Base-by-base conservation (phyloP, 2,888 invertebrate species). In the Lamellibrachia columna region DNA sequence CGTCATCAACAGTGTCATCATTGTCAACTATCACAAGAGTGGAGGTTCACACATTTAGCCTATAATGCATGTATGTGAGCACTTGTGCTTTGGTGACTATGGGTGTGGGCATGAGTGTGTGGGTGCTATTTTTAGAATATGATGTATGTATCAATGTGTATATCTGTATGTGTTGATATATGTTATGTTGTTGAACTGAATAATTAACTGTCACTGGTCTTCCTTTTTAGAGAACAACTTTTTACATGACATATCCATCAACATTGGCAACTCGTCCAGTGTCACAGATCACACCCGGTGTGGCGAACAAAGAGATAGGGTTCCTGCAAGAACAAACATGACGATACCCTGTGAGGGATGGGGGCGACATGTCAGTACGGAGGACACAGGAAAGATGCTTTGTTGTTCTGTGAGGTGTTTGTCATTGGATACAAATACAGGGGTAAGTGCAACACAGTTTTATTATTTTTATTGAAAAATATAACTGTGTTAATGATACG, bases 1-100 rank as follows among this genome's bases (percentile, higher is more conserved):
- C 28, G 55, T 92, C 90, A 93, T 93, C 90, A 92, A 55, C 40
- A 53, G 55, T 52, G 60, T 93, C 91, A 52, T 90, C 52, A 92
- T 93, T 75, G 40, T 40, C 1, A 40, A 40, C 1, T 40, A 40
- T 40, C 0, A 40, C 40, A 40, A 0, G 40, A 40, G 40, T 28
- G 28, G 28, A 28, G 28, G 28, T 8, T 2, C 55, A 2, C 2
- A 55, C 9, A 8, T 0, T 8, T 55, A 8, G 55, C 55, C 9
- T 2, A 2, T 9, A 55, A 55, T 55, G 55, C 9, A 8, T 55
- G 55, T 55, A 55, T 55, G 55, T 8, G 8, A 8, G 55, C 8
- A 7, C 8, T 55, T 55, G 55, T 7, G 8, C 0, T 6, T 8
- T 55, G 8, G 7, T 8, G 8, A 7, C 6, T 55, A 55, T 55